phyloP scores from a whole-genome alignment of 2,797 vertebrate species.

The Xiphorhynchus erythropygius region DNA sequence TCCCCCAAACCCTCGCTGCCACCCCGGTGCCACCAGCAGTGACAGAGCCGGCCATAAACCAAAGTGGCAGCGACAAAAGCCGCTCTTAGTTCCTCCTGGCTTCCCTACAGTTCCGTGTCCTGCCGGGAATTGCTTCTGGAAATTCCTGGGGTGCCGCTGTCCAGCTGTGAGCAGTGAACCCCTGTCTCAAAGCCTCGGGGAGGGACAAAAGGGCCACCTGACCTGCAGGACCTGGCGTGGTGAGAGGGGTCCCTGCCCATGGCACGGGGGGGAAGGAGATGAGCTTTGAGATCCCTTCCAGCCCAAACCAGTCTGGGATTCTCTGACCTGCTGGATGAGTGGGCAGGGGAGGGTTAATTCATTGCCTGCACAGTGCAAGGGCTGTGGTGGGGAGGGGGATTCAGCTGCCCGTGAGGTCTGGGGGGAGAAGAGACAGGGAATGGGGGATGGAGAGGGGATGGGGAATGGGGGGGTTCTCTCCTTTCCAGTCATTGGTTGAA shows the following conservation, averaged over 20 bases:
- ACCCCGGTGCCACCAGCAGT: background rate
- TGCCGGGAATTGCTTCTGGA: background rate
- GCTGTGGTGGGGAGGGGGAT: background rate
- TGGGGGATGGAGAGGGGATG: background rate
- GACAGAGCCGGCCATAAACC: fast-evolving
- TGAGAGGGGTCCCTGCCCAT: background rate
- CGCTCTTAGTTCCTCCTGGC: fast-evolving
- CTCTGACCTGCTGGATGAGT: background rate
- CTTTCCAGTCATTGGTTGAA: fast-evolving
- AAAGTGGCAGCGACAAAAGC: background rate
- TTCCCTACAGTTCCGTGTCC: background rate
- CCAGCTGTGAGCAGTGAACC: fast-evolving
- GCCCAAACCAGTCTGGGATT: background rate
- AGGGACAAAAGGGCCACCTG: background rate
- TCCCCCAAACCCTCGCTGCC: too few relatives aligned
- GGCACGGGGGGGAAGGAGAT: fast-evolving
- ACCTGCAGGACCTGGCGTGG: background rate
- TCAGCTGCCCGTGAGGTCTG: background rate
- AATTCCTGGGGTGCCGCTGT: background rate
- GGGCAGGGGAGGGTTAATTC: background rate
- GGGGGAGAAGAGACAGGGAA: fast-evolving
- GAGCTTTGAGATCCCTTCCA: background rate
- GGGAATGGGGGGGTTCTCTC: background rate
- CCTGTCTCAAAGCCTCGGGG: fast-evolving
- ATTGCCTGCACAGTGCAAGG: fast-evolving